Evolutionary conservation across 2,113 vertebrate species (phyloP), one percentile per base, ranked within the genome.

Genomic region (Pipa parva): DNA sequence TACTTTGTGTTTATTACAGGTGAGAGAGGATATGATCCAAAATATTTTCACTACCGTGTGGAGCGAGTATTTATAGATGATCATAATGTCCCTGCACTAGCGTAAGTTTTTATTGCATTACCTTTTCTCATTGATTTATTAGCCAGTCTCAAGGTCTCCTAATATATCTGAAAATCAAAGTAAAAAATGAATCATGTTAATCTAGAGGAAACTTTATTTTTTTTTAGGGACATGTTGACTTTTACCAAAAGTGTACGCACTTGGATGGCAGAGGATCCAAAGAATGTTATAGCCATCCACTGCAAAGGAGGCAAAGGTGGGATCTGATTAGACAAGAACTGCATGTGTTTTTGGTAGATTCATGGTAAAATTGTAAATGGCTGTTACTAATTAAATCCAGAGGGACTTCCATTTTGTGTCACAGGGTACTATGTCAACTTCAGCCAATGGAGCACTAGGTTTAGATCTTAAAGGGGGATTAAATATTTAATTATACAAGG

Each of bases 281-380:
- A 78, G 61, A 99, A 98, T 11, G 60, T 94, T 18, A 73, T 97
- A 39, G 95, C 79, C 5, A 89, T 99, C 81, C 97, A 98, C 75
- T 99, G 97, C 69, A 98, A 95, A 81, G 97, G 95, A 70, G 97
- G 95, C 7, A 98, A 99, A 91, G 95, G 97, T 98, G 76, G 59
- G 22, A 20, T n/a, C n/a, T n/a, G n/a, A n/a, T n/a, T n/a, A n/a
- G n/a, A n/a, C n/a, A n/a, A n/a, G n/a, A n/a, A n/a, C n/a, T n/a
- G n/a, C n/a, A n/a, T n/a, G n/a, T n/a, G n/a, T n/a, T n/a, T n/a
- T n/a, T n/a, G n/a, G n/a, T n/a, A n/a, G n/a, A n/a, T n/a, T n/a
- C n/a, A n/a, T n/a, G n/a, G n/a, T n/a, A n/a, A n/a, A n/a, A n/a
- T n/a, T n/a, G n/a, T n/a, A n/a, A n/a, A n/a, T n/a, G n/a, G n/a